phyloP scores from a whole-genome alignment of 2,113 vertebrate species.

The Maccullochella peelii region DNA sequence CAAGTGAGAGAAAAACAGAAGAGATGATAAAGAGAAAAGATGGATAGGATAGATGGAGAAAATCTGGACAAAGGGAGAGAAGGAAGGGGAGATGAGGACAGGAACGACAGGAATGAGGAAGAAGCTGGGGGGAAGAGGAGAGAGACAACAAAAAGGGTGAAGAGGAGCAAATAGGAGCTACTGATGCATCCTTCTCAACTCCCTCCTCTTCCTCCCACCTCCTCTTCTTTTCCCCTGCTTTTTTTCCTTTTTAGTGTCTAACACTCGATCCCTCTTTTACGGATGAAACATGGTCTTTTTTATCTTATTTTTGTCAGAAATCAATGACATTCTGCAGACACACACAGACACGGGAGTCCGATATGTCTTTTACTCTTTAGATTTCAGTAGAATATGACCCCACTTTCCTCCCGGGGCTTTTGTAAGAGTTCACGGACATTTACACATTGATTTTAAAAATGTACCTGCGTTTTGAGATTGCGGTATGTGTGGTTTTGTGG shows the following conservation, averaged over 20 bases:
- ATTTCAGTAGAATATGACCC: conserved; percentile 75
- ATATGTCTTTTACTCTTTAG: conserved; percentile 77
- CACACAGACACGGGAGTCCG: conserved; percentile 69
- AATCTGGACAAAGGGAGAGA: not conserved
- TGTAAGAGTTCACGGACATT: conserved; percentile 60
- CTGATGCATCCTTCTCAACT: not conserved
- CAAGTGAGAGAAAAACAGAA: not conserved
- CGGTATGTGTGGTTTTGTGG: conserved; percentile 65
- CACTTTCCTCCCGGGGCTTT: conserved; percentile 46
- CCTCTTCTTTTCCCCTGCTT: not conserved
- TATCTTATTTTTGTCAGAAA: conserved; percentile 78
- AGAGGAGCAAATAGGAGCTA: conserved; percentile 9
- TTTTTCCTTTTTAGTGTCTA: conserved; percentile 35
- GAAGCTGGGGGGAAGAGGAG: not conserved
- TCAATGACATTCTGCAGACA: conserved; percentile 76
- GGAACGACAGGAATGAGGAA: not conserved
- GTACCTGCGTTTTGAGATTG: conserved; percentile 69
- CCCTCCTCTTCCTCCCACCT: not conserved
- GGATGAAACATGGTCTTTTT: conserved; percentile 69
- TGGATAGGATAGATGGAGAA: not conserved
- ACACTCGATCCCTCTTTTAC: conserved; percentile 79
- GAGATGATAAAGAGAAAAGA: not conserved
- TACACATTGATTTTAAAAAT: conserved; percentile 75
- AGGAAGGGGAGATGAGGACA: not conserved
- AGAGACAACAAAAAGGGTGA: not conserved